Evolutionary conservation across 2,888 invertebrate genomes (phyloP), one percentile per base, ranked within the genome.

Genomic region (Drosophila prolongata): DNA sequence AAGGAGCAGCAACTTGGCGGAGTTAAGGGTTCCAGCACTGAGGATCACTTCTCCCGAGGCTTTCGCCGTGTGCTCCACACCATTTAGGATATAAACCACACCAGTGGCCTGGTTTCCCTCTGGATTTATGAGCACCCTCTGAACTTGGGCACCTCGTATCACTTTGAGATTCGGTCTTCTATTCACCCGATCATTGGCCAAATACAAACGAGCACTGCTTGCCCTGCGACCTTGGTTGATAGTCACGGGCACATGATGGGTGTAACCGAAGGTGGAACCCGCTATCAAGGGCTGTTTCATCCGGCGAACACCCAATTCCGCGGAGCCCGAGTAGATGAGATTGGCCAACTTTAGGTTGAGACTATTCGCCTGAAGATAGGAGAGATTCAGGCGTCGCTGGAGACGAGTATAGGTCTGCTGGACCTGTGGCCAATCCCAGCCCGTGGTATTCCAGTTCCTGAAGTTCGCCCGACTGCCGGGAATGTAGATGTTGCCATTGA

Each of bases 401-500:
- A 93, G 92, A 47, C 92, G 92, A 35, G 93, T 93, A 75, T 93
- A 94, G 9, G 91, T 84, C 1, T 88, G 65, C 1, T 94, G 91
- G 8, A 93, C 91, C 5, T 93, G 88, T 0, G 94, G 92, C 89
- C 94, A 95, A 43, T 93, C 93, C 94, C 95, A 94, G 5, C 93
- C 93, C 0, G 61, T 49, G 1, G 27, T 10, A 11, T 64, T 64
- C 95, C 95, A 95, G 54, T 91, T 89, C 49, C 94, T 91, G 72
- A 93, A 95, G 80, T 95, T 94, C 8, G 89, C 84, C 1, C 90
- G 91, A 78, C 93, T 94, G 0, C 95, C 95, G 43, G 94, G 92
- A 4, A 94, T 91, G 80, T 94, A 95, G 56, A 95, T 91, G 93
- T 95, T 95, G 46, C 93, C 94, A 83, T 95, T 95, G 19, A 95